Evolutionary conservation across 2,113 vertebrate genomes (phyloP).

Genomic region (Serinus canaria): DNA sequence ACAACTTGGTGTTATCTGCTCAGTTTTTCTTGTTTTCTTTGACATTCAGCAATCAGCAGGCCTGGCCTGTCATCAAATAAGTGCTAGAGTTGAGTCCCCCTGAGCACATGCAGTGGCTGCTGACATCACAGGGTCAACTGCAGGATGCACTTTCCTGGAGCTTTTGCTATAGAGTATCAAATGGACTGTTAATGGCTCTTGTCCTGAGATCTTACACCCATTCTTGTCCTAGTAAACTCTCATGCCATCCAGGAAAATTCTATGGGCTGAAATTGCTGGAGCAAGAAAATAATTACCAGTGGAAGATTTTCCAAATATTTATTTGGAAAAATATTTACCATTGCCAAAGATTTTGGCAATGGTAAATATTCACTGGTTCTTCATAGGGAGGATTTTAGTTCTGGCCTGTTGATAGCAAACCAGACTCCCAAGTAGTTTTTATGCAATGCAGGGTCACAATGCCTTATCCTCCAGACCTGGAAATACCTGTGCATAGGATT

Average conservation of each 20-base stretch:
- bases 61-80: slow-evolving; percentile 49
- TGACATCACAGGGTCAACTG: slow-evolving; percentile 27
- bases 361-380: not conserved
- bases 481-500: not conserved
- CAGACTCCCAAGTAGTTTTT: not conserved
- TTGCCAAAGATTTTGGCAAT: not conserved
- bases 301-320: not conserved
- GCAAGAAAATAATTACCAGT: not conserved
- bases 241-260: not conserved
- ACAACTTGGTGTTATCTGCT: slow-evolving; percentile 27
- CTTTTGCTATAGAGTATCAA: not conserved
- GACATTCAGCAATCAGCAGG: slow-evolving; percentile 52
- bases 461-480: not conserved
- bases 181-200: not conserved
- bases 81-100: not conserved
- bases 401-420: not conserved
- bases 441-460: no score
- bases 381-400: not conserved
- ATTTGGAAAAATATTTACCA: not conserved
- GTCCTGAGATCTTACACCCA: not conserved
- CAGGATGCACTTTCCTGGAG: not conserved
- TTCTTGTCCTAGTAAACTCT: not conserved
- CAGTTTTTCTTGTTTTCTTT: slow-evolving; percentile 56
- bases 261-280: not conserved
- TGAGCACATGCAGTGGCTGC: not conserved